These are phyloP conservation scores for Mycetomoellerius zeteki DNA, from an alignment of 1,140 invertebrate species.

Conservation along the genomic window DNA sequence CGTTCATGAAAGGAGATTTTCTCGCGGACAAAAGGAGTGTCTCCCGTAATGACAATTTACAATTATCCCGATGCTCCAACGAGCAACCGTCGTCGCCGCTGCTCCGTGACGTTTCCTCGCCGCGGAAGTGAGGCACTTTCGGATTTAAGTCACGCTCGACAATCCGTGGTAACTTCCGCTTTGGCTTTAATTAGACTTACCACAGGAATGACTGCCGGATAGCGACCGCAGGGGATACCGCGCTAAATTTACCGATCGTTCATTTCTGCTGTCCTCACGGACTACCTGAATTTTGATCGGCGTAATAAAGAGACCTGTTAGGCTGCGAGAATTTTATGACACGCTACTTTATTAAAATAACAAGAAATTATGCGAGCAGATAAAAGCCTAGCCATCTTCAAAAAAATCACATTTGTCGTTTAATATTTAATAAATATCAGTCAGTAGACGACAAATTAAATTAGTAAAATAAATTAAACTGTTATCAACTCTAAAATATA, in stretches of 20 bases:
- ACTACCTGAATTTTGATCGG: constrained; percentile 13
- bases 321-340: neutral
- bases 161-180: constrained; percentile 51
- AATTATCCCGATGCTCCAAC: constrained; percentile 42
- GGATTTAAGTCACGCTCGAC: constrained; percentile 53
- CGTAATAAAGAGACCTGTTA: neutral
- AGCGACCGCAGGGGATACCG: neutral
- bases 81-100: neutral
- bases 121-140: neutral
- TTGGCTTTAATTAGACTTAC: constrained; percentile 56
- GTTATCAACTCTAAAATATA: neutral
- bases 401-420: neutral
- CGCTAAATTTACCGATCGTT: constrained; percentile 26
- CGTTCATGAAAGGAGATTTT: constrained; percentile 47
- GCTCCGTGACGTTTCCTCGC: neutral
- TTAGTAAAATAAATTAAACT: neutral
- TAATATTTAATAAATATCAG: neutral
- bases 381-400: neutral
- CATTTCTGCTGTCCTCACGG: too few species aligned
- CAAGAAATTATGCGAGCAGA: neutral
- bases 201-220: constrained; percentile 1
- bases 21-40: constrained; percentile 30
- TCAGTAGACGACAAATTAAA: neutral
- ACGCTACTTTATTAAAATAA: neutral
- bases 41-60: constrained; percentile 62